A percentile compares a stretch with the other conserved stretches of the same genome.
These are phyloP conservation scores for Phenganax stokvisi DNA, from an alignment of 92 coral and sea anemone species.

Conservation along the genomic window DNA sequence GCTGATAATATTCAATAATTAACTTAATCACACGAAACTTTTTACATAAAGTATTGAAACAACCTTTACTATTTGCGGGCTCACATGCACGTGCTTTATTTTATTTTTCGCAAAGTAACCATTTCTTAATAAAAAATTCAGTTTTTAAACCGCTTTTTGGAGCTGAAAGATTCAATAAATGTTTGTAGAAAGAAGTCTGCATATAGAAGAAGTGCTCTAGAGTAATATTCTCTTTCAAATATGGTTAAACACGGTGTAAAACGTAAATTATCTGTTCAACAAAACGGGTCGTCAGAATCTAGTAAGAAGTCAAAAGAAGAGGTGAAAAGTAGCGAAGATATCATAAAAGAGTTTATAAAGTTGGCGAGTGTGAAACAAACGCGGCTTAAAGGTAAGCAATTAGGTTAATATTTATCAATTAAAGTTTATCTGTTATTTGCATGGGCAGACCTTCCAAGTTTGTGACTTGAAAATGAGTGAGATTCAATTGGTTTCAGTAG, in stretches of 20 bases:
- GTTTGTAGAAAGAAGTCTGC: not conserved
- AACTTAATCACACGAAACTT: too few relatives aligned
- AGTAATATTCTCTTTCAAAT: not conserved
- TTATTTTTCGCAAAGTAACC: too few relatives aligned
- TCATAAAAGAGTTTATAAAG: conserved; percentile 11
- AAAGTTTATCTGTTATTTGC: not conserved
- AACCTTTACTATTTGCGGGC: too few relatives aligned
- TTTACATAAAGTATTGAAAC: too few relatives aligned
- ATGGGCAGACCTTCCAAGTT: too few relatives aligned
- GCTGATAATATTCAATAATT: too few relatives aligned
- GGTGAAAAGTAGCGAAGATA: conserved; percentile 2
- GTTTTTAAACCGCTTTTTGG: not conserved
- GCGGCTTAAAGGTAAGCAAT: conserved; percentile 22
- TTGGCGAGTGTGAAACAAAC: conserved; percentile 26
- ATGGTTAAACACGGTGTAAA: conserved; percentile 7
- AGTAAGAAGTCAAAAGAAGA: conserved; percentile 11
- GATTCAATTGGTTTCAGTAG: too few relatives aligned
- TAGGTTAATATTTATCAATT: not conserved
- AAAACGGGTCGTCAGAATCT: not conserved
- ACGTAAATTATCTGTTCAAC: conserved; percentile 5
- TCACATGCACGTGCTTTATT: too few relatives aligned
- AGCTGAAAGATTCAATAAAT: not conserved
- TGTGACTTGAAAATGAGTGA: too few relatives aligned
- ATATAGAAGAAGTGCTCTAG: not conserved
- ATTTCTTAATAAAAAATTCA: too few relatives aligned